Base-by-base conservation (phyloP, 1,140 invertebrate species). In the Calephelis nemesis region DNA sequence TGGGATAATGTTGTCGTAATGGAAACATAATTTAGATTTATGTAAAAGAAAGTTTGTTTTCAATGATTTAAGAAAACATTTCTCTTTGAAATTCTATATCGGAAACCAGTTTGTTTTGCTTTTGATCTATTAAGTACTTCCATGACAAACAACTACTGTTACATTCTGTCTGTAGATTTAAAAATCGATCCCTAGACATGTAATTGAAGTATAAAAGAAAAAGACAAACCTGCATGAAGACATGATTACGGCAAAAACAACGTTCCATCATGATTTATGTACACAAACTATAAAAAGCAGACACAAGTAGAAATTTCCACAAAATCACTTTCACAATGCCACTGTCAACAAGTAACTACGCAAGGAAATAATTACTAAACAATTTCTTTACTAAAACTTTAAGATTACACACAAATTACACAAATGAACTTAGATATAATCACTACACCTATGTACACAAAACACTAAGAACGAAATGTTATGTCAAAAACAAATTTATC, bases 401-500 rank as follows among this genome's bases (percentile, higher is more conserved):
- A 19, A 40, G 30, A 60, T 39, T 60, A 39, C 19, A 39, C 54
- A 60, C 47, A 64, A 64, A 48, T 64, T 9, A 13, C 47, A 19
- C 15, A 15, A 49, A 48, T 64, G 13, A 19, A 64, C 15, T 49
- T 64, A 10, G 42, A 52, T 66, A 39, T 66, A 66, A 65, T 65
- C 70, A 72, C 72, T 70, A 45, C 70, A 74, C 70, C 71, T 67
- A 69, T 70, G 77, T 82, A 86, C 81, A 86, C 82, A 86, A 84
- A 86, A 81, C 76, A 81, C 76, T 79, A 84, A 77, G 84, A 84
- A 83, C 77, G 78, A 84, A 84, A 84, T 72, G 80, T 80, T 79
- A 78, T 83, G 78, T 79, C 78, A 80, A 83, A 54, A 58, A 58
- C 30, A 58, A 58, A 58, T 58, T 58, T 58, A 58, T 58, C 19